Evolutionary conservation across 2,888 invertebrate genomes (phyloP).

Genomic region (Orgyia antiqua): DNA sequence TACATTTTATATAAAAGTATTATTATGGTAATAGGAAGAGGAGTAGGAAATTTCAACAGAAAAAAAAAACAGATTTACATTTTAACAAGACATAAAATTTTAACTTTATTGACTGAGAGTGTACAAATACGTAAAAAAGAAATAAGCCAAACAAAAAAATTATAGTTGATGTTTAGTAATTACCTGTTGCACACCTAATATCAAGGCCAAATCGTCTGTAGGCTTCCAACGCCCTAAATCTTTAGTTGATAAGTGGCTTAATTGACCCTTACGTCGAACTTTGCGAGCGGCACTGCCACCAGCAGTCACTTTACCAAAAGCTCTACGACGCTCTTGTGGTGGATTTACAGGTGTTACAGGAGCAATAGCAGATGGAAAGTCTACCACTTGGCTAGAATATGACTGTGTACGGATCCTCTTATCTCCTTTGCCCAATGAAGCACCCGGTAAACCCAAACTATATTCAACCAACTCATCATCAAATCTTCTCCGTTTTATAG

Average conservation of each 20-base stretch:
- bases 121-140: too few species aligned
- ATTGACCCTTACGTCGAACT: slow-evolving; percentile 80
- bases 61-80: too few species aligned
- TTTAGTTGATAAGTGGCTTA: slow-evolving; percentile 85
- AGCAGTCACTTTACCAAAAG: slow-evolving; percentile 58
- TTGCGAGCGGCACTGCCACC: slow-evolving; percentile 62
- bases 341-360: slow-evolving; percentile 42
- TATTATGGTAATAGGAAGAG: too few species aligned
- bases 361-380: slow-evolving; percentile 44
- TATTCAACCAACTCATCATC: slow-evolving; percentile 98
- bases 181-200: slow-evolving; percentile 95
- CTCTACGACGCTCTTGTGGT: slow-evolving; percentile 47
- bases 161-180: neutral
- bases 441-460: slow-evolving; percentile 83
- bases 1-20: too few species aligned
- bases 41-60: too few species aligned
- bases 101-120: too few species aligned
- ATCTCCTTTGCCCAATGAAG: slow-evolving; percentile 65
- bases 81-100: too few species aligned
- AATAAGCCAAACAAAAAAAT: too few species aligned
- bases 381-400: slow-evolving; percentile 73
- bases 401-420: slow-evolving; percentile 71
- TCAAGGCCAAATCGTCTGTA: slow-evolving; percentile 95
- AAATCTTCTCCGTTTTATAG: slow-evolving; percentile 96
- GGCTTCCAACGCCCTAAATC: slow-evolving; percentile 98